Percentiles rank a stretch among this genome's conserved stretches.
These are phyloP conservation scores for Phrynocephalus forsythii DNA, from an alignment of 2,797 vertebrate species.

Conservation along the genomic window DNA sequence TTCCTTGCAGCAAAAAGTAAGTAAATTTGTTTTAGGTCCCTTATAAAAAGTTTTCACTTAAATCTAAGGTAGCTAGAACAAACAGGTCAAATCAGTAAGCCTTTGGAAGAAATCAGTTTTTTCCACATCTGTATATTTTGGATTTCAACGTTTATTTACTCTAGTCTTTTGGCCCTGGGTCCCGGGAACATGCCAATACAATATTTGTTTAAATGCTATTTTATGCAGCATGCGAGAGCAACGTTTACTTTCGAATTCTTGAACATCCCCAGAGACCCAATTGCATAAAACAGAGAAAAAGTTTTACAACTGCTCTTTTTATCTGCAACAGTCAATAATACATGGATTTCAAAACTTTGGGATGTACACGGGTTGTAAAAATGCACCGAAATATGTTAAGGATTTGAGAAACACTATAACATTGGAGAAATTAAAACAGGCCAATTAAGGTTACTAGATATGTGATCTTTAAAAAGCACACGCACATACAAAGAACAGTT, in stretches of 20 bases:
- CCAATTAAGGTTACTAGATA: not conserved
- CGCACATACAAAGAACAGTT: not conserved
- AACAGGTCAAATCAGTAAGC: constrained; percentile 70
- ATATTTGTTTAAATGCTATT: constrained; percentile 83
- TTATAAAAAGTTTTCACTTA: constrained; percentile 13
- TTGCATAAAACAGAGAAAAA: constrained; percentile 56
- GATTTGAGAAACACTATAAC: constrained; percentile 13
- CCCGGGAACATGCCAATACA: constrained; percentile 77
- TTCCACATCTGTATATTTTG: constrained; percentile 80
- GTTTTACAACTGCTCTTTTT: constrained; percentile 76
- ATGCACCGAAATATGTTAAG: not conserved
- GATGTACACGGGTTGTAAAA: constrained; percentile 19
- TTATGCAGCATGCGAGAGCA: constrained; percentile 74
- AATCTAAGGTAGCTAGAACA: constrained; percentile 69
- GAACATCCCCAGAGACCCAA: constrained; percentile 72
- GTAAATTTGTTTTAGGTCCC: constrained; percentile 40
- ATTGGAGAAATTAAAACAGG: not conserved
- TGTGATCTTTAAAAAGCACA: not conserved
- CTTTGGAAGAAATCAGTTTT: constrained; percentile 67
- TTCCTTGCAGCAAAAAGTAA: constrained; percentile 44
- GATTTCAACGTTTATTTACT: constrained; percentile 83
- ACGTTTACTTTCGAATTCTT: constrained; percentile 79
- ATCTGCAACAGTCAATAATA: constrained; percentile 69
- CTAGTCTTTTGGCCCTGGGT: constrained; percentile 80
- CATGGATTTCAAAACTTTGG: constrained; percentile 43